Conservation (phyloP, 2,888 invertebrate genomes). For the Rhimphoctona megacephalus region DNA sequence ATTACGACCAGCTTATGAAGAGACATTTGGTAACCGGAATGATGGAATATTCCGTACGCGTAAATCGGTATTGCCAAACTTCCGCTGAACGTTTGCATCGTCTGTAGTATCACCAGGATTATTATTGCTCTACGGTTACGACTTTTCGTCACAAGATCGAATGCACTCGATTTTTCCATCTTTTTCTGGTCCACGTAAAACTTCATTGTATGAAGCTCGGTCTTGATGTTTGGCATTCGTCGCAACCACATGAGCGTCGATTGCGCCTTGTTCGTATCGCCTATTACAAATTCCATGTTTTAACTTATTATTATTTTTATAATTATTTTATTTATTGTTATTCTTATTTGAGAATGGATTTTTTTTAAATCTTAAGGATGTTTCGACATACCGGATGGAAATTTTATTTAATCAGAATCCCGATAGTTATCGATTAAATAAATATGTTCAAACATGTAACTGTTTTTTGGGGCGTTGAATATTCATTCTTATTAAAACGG, state of each 20-base stretch:
- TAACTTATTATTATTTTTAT: not conserved
- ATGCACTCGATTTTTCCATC: not conserved
- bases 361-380: too few species aligned
- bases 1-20: not conserved
- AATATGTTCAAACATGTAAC: too few species aligned
- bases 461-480: too few species aligned
- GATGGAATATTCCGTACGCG: conserved; percentile 29
- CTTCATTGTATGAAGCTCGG: conserved; percentile 36
- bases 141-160: conserved; percentile 23
- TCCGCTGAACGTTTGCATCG: conserved; percentile 34
- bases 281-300: conserved; percentile 25
- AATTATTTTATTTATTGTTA: not conserved
- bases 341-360: not conserved
- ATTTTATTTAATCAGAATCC: too few species aligned
- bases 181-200: conserved; percentile 34
- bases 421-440: too few species aligned
- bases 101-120: conserved; percentile 33
- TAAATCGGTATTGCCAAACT: conserved; percentile 32
- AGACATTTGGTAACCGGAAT: conserved; percentile 30
- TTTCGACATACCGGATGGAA: too few species aligned
- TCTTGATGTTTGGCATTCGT: conserved; percentile 11
- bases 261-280: conserved; percentile 32
- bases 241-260: conserved; percentile 47
- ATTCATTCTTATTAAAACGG: too few species aligned
- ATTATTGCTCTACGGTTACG: conserved; percentile 30